phyloP scores from a whole-genome alignment of 2,797 vertebrate species.

The Menidia menidia region DNA sequence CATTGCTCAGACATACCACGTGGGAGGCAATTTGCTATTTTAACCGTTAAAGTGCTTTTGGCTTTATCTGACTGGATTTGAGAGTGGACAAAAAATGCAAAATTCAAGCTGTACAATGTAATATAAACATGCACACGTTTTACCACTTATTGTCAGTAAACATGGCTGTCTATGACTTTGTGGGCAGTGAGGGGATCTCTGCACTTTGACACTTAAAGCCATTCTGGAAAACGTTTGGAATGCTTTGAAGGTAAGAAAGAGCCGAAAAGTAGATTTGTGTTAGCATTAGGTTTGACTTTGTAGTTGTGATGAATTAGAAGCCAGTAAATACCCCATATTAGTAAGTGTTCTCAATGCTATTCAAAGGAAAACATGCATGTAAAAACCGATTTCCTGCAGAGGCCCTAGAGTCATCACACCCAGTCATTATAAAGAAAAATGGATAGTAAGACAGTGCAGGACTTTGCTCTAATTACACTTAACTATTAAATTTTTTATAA shows the following conservation, averaged over 20 bases:
- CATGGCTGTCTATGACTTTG: not conserved
- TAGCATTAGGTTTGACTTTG: not conserved
- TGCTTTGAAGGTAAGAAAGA: not conserved
- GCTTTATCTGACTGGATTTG: constrained; percentile 40
- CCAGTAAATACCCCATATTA: not conserved
- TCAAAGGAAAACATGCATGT: constrained; percentile 9
- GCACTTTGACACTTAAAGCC: not conserved
- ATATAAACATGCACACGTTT: constrained; percentile 43
- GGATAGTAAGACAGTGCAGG: constrained; percentile 42
- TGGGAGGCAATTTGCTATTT: constrained; percentile 17
- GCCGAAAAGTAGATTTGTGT: not conserved
- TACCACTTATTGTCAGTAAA: constrained; percentile 30
- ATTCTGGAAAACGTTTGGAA: not conserved
- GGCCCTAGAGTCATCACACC: constrained; percentile 40
- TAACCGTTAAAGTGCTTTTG: constrained; percentile 70
- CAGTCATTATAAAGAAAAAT: constrained; percentile 28
- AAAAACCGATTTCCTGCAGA: constrained; percentile 20
- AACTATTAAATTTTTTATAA: constrained; percentile 28
- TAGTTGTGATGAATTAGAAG: not conserved
- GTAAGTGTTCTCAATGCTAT: not conserved
- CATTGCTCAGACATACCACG: constrained; percentile 29
- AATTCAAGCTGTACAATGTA: constrained; percentile 41
- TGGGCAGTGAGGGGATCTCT: not conserved
- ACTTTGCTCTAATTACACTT: constrained; percentile 44
- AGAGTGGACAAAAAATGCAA: constrained; percentile 39